A percentile compares a stretch with the other conserved stretches of the same genome.
Evolutionary conservation across 1,140 invertebrate species (phyloP).

Genomic region (Drosophila ironensis): DNA sequence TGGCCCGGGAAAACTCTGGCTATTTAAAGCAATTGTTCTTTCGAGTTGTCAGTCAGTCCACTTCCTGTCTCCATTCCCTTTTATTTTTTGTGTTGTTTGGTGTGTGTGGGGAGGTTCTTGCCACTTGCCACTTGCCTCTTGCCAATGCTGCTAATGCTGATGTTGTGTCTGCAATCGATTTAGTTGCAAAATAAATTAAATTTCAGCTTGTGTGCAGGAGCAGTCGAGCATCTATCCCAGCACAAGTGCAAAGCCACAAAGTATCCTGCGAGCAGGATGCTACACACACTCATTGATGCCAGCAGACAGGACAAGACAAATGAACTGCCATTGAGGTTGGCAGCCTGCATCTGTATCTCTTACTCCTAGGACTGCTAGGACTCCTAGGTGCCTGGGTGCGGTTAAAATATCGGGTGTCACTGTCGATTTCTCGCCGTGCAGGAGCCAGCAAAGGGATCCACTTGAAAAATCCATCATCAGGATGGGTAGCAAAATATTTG

Average conservation of each 20-base stretch:
- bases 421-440: constrained; percentile 69
- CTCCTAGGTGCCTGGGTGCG: neutral
- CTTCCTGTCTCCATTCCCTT: constrained; percentile 9
- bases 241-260: constrained; percentile 45
- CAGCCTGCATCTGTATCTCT: neutral
- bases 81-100: constrained; percentile 9
- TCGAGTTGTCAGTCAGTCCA: neutral
- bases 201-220: constrained; percentile 20
- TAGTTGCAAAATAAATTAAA: constrained; percentile 74
- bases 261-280: constrained; percentile 13
- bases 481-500: constrained; percentile 61
- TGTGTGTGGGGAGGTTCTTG: too few species aligned
- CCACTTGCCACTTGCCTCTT: neutral
- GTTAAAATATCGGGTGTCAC: constrained; percentile 60
- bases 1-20: constrained; percentile 30
- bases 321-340: constrained; percentile 48
- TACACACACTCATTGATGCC: neutral
- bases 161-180: constrained; percentile 60
- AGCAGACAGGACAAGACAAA: constrained; percentile 52
- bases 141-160: neutral
- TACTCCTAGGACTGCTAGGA: neutral
- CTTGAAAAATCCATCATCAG: constrained; percentile 52
- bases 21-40: constrained; percentile 51
- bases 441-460: neutral
- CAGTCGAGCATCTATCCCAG: neutral